Conservation (phyloP, 2,888 invertebrate species). For the Dryocosmus kuriphilus region DNA sequence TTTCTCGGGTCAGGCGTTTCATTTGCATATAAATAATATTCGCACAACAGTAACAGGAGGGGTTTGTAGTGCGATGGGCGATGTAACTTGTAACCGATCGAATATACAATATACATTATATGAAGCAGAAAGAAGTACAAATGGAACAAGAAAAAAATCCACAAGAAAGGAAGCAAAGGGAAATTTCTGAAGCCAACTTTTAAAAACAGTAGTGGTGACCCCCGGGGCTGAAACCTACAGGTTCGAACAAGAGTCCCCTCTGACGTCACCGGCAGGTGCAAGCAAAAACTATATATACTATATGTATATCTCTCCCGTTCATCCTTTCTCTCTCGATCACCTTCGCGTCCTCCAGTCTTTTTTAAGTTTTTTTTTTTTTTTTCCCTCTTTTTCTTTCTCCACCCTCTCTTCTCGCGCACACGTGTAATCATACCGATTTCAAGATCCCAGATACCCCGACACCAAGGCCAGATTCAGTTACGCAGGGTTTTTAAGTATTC, state of each 20-base stretch:
- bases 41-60: slow-evolving; percentile 53
- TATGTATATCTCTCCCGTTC: slow-evolving; percentile 41
- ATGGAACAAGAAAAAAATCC: slow-evolving; percentile 47
- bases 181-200: slow-evolving; percentile 56
- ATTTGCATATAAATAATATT: slow-evolving; percentile 74
- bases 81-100: too few relatives aligned
- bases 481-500: slow-evolving; percentile 59
- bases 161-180: slow-evolving; percentile 45
- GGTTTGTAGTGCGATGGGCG: slow-evolving; percentile 8
- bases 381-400: slow-evolving; percentile 40
- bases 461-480: slow-evolving; percentile 62
- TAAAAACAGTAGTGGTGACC: slow-evolving; percentile 76
- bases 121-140: slow-evolving; percentile 45
- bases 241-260: slow-evolving; percentile 72
- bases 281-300: slow-evolving; percentile 54
- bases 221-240: slow-evolving; percentile 71
- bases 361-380: slow-evolving; percentile 21
- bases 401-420: slow-evolving; percentile 55
- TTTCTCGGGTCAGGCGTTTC: slow-evolving; percentile 53
- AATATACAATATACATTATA: slow-evolving; percentile 34
- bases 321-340: slow-evolving; percentile 44
- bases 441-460: slow-evolving; percentile 62
- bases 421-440: slow-evolving; percentile 68
- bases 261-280: slow-evolving; percentile 77
- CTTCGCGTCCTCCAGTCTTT: slow-evolving; percentile 16